Base-by-base conservation (phyloP, 2,888 invertebrate species). In the Plemyria rubiginata region DNA sequence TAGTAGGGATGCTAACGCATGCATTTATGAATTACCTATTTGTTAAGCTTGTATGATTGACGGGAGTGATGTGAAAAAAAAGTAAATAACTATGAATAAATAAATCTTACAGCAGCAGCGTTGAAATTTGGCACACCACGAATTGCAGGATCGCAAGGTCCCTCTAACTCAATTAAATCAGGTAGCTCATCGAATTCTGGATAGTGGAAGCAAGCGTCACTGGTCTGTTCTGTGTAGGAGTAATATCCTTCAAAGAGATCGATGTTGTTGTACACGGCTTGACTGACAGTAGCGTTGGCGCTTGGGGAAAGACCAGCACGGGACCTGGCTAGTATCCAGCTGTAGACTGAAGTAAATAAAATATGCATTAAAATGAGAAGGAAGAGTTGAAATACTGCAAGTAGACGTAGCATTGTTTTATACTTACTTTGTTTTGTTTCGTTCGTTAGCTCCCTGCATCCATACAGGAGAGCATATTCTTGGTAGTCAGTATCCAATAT, bases 401-500 rank as follows among this genome's bases (percentile, higher is more conserved):
- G 7, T 4, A 29, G 29, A 6, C 4, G 29, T 8, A 32, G 32
- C 32, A 6, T 4, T 32, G 0, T 32, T 32, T 32, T 32, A 5
- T 32, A 63, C 71, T 71, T 83, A 92, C 92, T 77, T 83, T 89
- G 90, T 65, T 87, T 88, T 1, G 28, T 72, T 0, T 73, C 65
- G 29, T 55, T 70, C 4, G 65, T 68, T 1, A 84, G 28, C 61
- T 87, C 75, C 28, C 84, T 85, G 78, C 96, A 96, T 53, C 94
- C 94, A 89, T 95, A 96, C 3, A 95, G 86, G 0, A 96, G 90
- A 0, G 95, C 93, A 72, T 93, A 96, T 51, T 91, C 92, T 0
- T 78, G 81, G 80, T 96, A 95, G 77, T 95, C 95, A 0, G 95
- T 95, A 46, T 90, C 94, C 64, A 96, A 77, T 45, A 96, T 84